These are phyloP conservation scores for Chloroceryle inda DNA, from an alignment of 2,797 vertebrate species.

Conservation along the genomic window DNA sequence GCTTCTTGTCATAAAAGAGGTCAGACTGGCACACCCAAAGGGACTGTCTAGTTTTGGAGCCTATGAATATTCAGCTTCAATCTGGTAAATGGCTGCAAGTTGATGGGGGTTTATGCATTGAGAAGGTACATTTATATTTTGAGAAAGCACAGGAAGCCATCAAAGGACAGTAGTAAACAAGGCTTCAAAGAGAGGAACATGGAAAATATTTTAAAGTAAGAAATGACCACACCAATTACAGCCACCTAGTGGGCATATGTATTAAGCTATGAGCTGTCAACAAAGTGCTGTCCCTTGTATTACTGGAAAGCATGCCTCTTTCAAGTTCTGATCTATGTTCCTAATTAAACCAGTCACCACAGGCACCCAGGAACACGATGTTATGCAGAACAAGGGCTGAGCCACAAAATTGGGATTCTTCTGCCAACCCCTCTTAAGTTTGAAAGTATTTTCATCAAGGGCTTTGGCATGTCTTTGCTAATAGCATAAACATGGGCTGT, in stretches of 20 bases:
- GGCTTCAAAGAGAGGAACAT: not conserved
- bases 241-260: slow-evolving; percentile 54
- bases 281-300: not conserved
- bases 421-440: not conserved
- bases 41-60: not conserved
- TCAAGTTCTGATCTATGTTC: not conserved
- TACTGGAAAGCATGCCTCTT: not conserved
- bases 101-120: not conserved
- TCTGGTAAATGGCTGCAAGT: not conserved
- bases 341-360: not conserved
- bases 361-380: not conserved
- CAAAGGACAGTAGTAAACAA: not conserved
- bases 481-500: slow-evolving; percentile 30
- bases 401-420: not conserved
- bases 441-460: slow-evolving; percentile 17
- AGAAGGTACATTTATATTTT: not conserved
- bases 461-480: slow-evolving; percentile 4
- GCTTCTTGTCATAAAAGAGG: not conserved
- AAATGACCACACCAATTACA: slow-evolving; percentile 49
- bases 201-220: not conserved
- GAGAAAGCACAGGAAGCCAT: not conserved
- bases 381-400: not conserved
- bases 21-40: not conserved
- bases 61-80: not conserved
- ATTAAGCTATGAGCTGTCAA: not conserved